Conservation (phyloP, 2,888 invertebrate genomes). For the Kryphioiulus occultus region DNA sequence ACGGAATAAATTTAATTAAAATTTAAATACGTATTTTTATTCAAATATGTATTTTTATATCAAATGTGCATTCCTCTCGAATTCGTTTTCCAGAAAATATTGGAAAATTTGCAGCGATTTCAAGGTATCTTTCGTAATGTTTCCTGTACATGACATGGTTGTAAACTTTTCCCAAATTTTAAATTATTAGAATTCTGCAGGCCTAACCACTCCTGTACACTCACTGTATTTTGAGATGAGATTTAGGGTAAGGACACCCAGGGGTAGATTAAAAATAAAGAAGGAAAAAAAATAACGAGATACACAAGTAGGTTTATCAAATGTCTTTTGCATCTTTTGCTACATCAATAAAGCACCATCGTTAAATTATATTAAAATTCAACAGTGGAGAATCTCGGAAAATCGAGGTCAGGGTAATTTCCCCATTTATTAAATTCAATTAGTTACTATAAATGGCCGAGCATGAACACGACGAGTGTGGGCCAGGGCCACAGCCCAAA, state of each 20-base stretch:
- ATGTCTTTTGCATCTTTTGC: not conserved
- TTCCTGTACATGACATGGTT: too few relatives aligned
- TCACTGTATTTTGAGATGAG: not conserved
- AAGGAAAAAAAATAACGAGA: not conserved
- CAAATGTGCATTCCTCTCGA: too few relatives aligned
- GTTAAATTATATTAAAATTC: conserved; percentile 8
- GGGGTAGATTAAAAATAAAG: not conserved
- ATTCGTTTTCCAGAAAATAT: too few relatives aligned
- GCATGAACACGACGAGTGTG: conserved; percentile 10
- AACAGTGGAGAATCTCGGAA: not conserved
- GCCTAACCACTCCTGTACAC: not conserved
- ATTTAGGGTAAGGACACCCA: conserved; percentile 35
- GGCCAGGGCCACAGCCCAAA: conserved; percentile 6
- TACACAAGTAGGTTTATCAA: not conserved
- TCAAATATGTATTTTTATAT: not conserved
- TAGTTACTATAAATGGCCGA: not conserved
- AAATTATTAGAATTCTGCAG: not conserved
- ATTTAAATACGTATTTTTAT: not conserved
- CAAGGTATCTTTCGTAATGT: too few relatives aligned
- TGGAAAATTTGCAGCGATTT: too few relatives aligned
- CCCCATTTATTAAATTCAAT: conserved; percentile 30
- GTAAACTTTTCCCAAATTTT: not conserved
- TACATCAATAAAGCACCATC: not conserved
- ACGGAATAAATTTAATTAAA: too few relatives aligned
- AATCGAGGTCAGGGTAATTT: conserved; percentile 31